Conservation (phyloP, 2,888 invertebrate species). For the Thysanoteuthis rhombus region DNA sequence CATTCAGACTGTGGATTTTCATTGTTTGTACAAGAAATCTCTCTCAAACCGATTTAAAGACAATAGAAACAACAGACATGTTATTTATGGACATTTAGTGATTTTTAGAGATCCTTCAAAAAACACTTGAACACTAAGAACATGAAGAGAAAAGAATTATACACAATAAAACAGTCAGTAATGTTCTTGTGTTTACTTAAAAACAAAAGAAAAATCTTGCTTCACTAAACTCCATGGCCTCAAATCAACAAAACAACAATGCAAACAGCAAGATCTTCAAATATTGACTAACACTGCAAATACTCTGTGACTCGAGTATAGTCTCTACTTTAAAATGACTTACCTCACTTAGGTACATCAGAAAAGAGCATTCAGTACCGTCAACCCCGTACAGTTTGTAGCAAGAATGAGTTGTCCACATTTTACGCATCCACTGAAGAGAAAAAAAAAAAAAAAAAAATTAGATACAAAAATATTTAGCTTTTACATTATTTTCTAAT, state of each 20-base stretch:
- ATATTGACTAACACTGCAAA: not conserved
- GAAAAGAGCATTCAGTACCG: constrained; percentile 68
- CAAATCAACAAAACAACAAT: not conserved
- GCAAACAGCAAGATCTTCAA: not conserved
- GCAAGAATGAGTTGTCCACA: constrained; percentile 69
- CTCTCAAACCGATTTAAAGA: too few species aligned
- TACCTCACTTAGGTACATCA: constrained; percentile 67
- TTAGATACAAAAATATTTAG: not conserved
- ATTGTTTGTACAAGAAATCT: too few species aligned
- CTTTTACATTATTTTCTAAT: too few species aligned
- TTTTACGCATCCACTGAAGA: constrained; percentile 65
- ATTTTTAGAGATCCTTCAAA: too few species aligned
- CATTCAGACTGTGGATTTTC: too few species aligned
- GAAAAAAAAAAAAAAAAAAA: constrained; percentile 19
- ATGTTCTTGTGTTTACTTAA: not conserved
- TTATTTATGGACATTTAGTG: too few species aligned
- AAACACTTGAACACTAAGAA: too few species aligned
- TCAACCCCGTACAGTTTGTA: constrained; percentile 68
- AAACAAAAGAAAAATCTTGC: not conserved
- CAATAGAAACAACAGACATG: too few species aligned
- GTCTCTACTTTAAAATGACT: not conserved
- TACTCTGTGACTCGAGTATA: not conserved
- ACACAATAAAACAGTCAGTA: too few species aligned
- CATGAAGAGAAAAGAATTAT: not conserved
- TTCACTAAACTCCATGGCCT: not conserved